phyloP scores from a whole-genome alignment of 2,888 invertebrate genomes.

The Stenodera caucasica region DNA sequence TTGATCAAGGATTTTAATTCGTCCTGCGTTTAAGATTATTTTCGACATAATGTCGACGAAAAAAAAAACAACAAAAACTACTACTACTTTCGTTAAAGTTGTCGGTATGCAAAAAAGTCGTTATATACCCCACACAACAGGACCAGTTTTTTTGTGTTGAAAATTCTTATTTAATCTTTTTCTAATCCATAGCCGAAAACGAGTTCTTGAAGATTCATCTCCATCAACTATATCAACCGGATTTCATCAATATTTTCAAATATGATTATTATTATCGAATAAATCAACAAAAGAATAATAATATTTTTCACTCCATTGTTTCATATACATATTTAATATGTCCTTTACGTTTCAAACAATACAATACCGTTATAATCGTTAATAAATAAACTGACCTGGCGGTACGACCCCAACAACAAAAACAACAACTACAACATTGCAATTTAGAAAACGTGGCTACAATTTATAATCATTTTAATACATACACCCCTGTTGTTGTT shows the following conservation, averaged over 20 bases:
- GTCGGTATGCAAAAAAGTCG: not conserved
- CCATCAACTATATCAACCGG: not conserved
- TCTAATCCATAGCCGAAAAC: not conserved
- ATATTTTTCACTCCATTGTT: too few relatives aligned
- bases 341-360: conserved; percentile 1
- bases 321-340: not conserved
- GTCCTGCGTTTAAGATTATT: too few relatives aligned
- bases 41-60: too few relatives aligned
- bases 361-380: conserved; percentile 7
- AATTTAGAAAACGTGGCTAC: conserved; percentile 1
- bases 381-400: conserved; percentile 5
- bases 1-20: not conserved
- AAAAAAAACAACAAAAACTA: too few relatives aligned
- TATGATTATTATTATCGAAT: too few relatives aligned
- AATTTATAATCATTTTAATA: not conserved
- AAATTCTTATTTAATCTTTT: not conserved
- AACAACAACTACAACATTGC: not conserved
- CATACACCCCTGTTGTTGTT: too few relatives aligned
- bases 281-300: too few relatives aligned
- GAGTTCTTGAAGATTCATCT: not conserved
- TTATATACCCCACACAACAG: not conserved
- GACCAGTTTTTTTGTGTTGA: conserved; percentile 6
- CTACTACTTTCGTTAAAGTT: not conserved
- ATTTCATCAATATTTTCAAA: not conserved
- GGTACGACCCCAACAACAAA: not conserved